Percentiles rank a stretch among this genome's conserved stretches.
Evolutionary conservation across 1,140 invertebrate species (phyloP).

Genomic region (Campoletis sonorensis): DNA sequence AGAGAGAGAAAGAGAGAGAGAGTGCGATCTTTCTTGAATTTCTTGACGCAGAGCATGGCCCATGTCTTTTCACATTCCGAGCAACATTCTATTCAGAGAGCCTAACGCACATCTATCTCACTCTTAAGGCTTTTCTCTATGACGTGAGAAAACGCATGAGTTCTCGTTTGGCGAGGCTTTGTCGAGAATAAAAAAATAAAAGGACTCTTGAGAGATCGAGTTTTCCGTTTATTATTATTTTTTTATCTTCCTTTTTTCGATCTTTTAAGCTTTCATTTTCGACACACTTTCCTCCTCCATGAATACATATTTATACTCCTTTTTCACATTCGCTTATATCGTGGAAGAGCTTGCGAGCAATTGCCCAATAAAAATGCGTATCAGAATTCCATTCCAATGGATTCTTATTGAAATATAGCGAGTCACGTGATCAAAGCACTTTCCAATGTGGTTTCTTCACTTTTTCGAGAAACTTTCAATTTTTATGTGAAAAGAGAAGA

Average conservation of each 20-base stretch:
- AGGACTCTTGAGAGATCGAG: background rate
- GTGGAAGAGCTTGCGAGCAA: background rate
- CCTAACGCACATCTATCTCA: conserved; percentile 21
- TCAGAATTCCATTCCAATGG: no score
- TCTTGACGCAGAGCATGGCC: background rate
- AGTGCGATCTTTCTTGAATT: conserved; percentile 8
- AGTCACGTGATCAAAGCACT: no score
- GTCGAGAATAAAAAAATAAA: background rate
- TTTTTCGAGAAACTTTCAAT: no score
- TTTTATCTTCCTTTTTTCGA: background rate
- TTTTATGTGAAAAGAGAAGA: no score
- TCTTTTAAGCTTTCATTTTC: background rate
- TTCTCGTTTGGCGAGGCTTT: conserved; percentile 5
- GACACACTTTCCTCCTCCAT: background rate
- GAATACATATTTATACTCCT: background rate
- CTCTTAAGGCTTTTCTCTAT: background rate
- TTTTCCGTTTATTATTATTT: conserved; percentile 14
- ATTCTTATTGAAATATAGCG: no score
- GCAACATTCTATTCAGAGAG: conserved; percentile 16
- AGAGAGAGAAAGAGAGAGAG: background rate
- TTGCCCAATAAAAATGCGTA: no score
- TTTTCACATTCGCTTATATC: background rate
- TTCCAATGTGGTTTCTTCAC: no score
- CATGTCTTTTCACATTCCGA: conserved; percentile 22
- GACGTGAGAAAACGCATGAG: background rate